These are phyloP conservation scores for Phyllotreta cruciferae DNA, from an alignment of 2,888 invertebrate genomes.

Conservation along the genomic window DNA sequence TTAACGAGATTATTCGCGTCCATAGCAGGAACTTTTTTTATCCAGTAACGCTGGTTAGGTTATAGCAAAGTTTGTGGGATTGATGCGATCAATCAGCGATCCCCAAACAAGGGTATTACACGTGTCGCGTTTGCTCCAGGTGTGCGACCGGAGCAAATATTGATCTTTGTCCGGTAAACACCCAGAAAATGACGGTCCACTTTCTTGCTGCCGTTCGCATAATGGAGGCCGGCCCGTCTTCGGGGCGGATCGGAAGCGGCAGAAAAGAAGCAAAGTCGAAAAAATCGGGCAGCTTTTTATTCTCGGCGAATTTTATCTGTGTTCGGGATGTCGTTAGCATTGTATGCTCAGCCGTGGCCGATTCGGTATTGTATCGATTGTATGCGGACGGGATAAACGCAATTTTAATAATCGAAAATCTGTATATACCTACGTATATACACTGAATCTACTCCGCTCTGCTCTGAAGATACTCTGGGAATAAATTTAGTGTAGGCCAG, in stretches of 20 bases:
- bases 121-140: slow-evolving; percentile 16
- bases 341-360: slow-evolving; percentile 16
- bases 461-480: no score
- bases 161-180: slow-evolving; percentile 14
- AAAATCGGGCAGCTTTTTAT: slow-evolving; percentile 32
- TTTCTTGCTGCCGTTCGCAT: slow-evolving; percentile 2
- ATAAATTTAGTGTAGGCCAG: no score
- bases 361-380: not conserved
- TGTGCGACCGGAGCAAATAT: slow-evolving; percentile 16
- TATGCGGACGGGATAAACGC: not conserved
- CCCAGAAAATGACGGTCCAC: slow-evolving; percentile 13
- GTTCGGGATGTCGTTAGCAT: slow-evolving; percentile 38
- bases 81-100: not conserved
- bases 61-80: no score
- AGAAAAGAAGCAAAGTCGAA: slow-evolving; percentile 19
- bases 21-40: not conserved
- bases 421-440: no score
- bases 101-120: slow-evolving; percentile 8
- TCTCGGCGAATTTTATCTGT: slow-evolving; percentile 29
- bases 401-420: not conserved
- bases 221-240: not conserved
- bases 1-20: no score
- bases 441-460: no score
- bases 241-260: slow-evolving; percentile 18
- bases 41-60: no score